phyloP scores from a whole-genome alignment of 2,113 vertebrate genomes.

The Leptobrachium leishanense region DNA sequence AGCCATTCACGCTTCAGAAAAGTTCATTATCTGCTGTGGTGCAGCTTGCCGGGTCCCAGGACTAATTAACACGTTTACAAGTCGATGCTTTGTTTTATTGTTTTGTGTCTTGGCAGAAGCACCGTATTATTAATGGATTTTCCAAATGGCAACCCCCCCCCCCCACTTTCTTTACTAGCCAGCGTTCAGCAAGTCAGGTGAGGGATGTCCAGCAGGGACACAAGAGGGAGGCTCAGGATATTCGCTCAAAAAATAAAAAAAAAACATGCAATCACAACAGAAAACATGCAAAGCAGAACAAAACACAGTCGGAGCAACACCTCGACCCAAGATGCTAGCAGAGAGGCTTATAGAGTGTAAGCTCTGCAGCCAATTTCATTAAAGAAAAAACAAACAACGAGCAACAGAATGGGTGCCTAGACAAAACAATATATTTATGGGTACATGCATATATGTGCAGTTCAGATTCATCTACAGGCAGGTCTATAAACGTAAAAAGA shows the following conservation, averaged over 20 bases:
- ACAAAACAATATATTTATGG: too few species aligned
- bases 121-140: constrained; percentile 34
- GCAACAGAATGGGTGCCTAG: too few species aligned
- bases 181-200: constrained; percentile 15
- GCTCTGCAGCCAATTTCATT: too few species aligned
- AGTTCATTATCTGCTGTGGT: constrained; percentile 34
- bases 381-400: too few species aligned
- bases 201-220: constrained; percentile 12
- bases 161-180: constrained; percentile 16
- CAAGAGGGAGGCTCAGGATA: neutral
- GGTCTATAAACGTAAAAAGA: too few species aligned
- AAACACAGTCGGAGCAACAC: neutral
- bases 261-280: neutral
- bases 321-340: too few species aligned
- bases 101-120: constrained; percentile 44
- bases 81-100: constrained; percentile 44
- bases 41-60: constrained; percentile 32
- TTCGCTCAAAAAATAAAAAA: neutral
- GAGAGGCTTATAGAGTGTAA: too few species aligned
- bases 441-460: too few species aligned
- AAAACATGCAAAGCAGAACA: neutral
- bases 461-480: too few species aligned
- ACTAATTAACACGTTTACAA: constrained; percentile 49
- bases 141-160: constrained; percentile 25
- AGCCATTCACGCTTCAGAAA: constrained; percentile 2